Conservation (phyloP, 2,113 vertebrate genomes). For the Crotalus viridis region DNA sequence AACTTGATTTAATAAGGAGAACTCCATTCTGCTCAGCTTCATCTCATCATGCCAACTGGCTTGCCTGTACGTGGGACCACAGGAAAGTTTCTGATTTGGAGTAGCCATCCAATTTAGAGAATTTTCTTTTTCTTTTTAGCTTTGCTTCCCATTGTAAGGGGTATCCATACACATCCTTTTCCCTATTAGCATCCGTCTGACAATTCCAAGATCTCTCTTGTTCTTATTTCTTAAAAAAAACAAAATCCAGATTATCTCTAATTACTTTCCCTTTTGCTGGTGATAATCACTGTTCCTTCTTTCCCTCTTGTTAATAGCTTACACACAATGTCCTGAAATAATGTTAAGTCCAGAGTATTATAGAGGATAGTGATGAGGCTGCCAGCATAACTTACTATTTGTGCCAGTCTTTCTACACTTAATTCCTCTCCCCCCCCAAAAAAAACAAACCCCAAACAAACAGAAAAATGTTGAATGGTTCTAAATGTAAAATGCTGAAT, state of each 20-base stretch:
- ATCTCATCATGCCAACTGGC: not conserved
- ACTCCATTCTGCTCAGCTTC: constrained; percentile 21
- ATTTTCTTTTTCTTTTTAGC: not conserved
- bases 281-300: not conserved
- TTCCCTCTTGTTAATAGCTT: not conserved
- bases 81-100: not conserved
- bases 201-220: not conserved
- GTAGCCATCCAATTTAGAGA: not conserved
- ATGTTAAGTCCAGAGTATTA: not conserved
- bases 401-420: not conserved
- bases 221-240: not conserved
- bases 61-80: not conserved
- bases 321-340: not conserved
- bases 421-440: not conserved
- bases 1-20: constrained; percentile 20
- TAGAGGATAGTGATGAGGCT: not conserved
- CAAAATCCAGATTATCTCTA: not conserved
- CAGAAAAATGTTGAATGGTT: not conserved
- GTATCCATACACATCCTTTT: not conserved
- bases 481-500: not conserved
- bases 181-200: not conserved
- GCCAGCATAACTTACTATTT: not conserved
- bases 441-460: not conserved
- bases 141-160: not conserved
- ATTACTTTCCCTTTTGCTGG: not conserved